Percentiles rank a stretch among this genome's conserved stretches.
Evolutionary conservation across 2,888 invertebrate genomes (phyloP).

Genomic region (Xestia sexstrigata): DNA sequence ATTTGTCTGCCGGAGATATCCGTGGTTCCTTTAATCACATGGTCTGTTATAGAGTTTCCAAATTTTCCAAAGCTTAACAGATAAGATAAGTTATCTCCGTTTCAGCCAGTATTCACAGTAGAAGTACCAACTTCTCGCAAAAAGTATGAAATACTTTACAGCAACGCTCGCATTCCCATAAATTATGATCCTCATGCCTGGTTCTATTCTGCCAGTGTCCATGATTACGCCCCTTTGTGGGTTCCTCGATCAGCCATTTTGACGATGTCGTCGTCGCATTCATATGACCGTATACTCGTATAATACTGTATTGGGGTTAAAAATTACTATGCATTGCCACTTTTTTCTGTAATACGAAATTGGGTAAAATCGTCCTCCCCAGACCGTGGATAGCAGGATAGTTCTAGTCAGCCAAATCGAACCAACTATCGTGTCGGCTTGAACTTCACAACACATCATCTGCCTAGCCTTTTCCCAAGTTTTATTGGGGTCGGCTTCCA

Average conservation of each 20-base stretch:
- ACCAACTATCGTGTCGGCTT: background rate
- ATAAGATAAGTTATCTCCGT: slow-evolving; percentile 37
- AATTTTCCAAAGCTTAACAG: slow-evolving; percentile 24
- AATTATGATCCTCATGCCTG: background rate
- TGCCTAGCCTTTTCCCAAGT: too few relatives aligned
- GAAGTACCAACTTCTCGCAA: background rate
- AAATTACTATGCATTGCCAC: background rate
- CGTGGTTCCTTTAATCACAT: slow-evolving; percentile 8
- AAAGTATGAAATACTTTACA: background rate
- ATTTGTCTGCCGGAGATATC: background rate
- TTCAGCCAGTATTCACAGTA: slow-evolving; percentile 2
- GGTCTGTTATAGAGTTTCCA: slow-evolving; percentile 10
- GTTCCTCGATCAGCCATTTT: background rate
- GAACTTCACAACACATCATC: background rate
- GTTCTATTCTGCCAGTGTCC: background rate
- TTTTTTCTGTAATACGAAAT: background rate
- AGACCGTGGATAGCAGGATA: background rate
- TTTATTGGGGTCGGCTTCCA: too few relatives aligned
- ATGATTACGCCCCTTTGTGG: too few relatives aligned
- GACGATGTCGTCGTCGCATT: background rate
- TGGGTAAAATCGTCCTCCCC: background rate
- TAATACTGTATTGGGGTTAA: background rate
- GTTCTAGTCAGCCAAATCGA: background rate
- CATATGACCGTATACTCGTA: too few relatives aligned
- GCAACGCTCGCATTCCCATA: background rate